These are phyloP conservation scores for Hydropsyche tenuis DNA, from an alignment of 1,140 invertebrate genomes.

Conservation along the genomic window DNA sequence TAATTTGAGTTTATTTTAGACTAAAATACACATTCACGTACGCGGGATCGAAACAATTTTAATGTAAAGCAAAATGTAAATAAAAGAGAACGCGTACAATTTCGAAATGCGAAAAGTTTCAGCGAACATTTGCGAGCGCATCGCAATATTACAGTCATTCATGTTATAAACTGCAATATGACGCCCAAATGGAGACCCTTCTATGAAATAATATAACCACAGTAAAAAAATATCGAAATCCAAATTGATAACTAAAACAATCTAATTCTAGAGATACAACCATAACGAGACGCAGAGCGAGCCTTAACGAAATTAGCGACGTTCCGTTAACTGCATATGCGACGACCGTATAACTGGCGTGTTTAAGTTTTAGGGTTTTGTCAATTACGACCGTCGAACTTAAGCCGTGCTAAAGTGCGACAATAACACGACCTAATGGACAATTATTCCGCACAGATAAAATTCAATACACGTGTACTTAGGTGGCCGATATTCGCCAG, in stretches of 20 bases:
- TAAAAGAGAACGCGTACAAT: no score
- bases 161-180: slow-evolving; percentile 10
- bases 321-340: slow-evolving; percentile 14
- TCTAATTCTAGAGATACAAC: not conserved
- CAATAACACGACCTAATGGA: not conserved
- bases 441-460: not conserved
- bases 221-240: no score
- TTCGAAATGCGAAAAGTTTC: not conserved
- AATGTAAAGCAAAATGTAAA: no score
- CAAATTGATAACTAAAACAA: no score
- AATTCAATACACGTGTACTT: not conserved
- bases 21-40: no score
- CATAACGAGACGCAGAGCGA: not conserved
- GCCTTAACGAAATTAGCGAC: slow-evolving; percentile 8
- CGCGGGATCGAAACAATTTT: not conserved
- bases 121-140: slow-evolving; percentile 15
- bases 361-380: not conserved
- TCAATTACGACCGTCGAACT: not conserved
- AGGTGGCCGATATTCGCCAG: not conserved
- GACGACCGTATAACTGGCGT: not conserved
- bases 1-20: no score
- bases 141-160: slow-evolving; percentile 4
- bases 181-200: slow-evolving; percentile 7
- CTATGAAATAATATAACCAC: no score
- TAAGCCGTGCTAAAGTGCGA: no score